phyloP scores from a whole-genome alignment of 2,113 vertebrate genomes.

The Aegithalos caudatus region DNA sequence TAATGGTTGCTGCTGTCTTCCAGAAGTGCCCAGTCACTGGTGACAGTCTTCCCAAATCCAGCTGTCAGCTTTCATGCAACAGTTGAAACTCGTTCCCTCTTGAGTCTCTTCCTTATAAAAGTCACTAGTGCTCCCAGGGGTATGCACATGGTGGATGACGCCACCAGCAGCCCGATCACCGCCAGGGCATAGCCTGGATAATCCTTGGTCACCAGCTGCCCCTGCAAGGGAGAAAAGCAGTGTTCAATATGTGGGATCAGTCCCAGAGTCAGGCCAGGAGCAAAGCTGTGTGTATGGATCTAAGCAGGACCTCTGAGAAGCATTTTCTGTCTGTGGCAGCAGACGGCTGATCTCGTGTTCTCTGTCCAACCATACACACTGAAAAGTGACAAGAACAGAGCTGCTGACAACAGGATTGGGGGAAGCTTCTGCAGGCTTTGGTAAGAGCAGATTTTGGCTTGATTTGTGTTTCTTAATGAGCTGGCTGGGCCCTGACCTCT shows the following conservation, averaged over 20 bases:
- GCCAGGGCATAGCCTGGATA: slow-evolving; percentile 81
- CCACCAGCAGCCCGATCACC: slow-evolving; percentile 83
- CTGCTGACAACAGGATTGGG: neutral
- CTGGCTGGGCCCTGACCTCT: neutral
- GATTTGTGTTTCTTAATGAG: neutral
- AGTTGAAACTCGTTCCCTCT: neutral
- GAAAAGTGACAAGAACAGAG: neutral
- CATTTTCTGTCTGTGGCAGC: neutral
- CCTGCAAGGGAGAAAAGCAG: slow-evolving; percentile 70
- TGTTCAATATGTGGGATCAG: neutral
- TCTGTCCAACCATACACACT: neutral
- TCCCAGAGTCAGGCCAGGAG: rapidly evolving
- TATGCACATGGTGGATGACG: slow-evolving; percentile 79
- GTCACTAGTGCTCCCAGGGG: slow-evolving; percentile 79
- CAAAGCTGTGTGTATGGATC: neutral
- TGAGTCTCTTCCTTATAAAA: slow-evolving; percentile 60
- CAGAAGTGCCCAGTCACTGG: neutral
- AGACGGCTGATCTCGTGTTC: rapidly evolving
- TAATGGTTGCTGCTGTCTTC: slow-evolving; percentile 28
- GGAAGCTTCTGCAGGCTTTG: neutral
- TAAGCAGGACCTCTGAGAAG: rapidly evolving
- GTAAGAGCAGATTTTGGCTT: neutral
- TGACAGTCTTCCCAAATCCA: neutral
- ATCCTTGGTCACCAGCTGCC: slow-evolving; percentile 78
- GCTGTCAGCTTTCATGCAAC: neutral